Evolutionary conservation across 2,797 vertebrate genomes (phyloP).

Genomic region (Darevskia nairensis): DNA sequence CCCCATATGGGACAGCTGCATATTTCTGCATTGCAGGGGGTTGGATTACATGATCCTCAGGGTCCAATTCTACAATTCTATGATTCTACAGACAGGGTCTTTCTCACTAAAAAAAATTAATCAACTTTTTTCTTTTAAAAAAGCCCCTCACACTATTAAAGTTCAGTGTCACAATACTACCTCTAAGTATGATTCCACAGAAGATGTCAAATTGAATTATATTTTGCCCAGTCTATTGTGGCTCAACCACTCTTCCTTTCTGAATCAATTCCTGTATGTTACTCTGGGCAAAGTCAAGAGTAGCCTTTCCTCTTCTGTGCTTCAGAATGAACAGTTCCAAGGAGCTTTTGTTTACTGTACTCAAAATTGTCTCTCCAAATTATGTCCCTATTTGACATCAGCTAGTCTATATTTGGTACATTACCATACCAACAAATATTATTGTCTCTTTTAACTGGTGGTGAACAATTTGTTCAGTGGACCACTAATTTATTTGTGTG

Average conservation of each 20-base stretch:
- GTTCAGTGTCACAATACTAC: conserved; percentile 10
- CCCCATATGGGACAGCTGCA: too few relatives aligned
- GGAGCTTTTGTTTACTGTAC: conserved; percentile 53
- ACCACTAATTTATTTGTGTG: background rate
- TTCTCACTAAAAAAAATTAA: background rate
- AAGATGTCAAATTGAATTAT: conserved; percentile 56
- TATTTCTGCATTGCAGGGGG: too few relatives aligned
- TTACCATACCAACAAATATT: conserved; percentile 33
- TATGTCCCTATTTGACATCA: conserved; percentile 50
- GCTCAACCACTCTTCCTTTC: conserved; percentile 52
- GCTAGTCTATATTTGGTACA: conserved; percentile 37
- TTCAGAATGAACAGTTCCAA: conserved; percentile 45
- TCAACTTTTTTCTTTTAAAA: background rate
- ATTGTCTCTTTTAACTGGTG: background rate
- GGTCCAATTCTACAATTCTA: too few relatives aligned
- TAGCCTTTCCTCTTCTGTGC: conserved; percentile 35
- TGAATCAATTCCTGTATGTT: conserved; percentile 52
- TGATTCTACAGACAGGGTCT: background rate
- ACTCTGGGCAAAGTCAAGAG: conserved; percentile 63
- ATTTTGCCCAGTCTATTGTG: conserved; percentile 33
- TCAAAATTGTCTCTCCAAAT: conserved; percentile 56
- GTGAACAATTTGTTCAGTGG: background rate
- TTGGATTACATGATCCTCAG: too few relatives aligned
- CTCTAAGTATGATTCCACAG: conserved; percentile 9
- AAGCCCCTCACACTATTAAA: background rate